Percentiles rank a stretch among this genome's conserved stretches.
These are phyloP conservation scores for Leuciscus waleckii DNA, from an alignment of 2,797 vertebrate genomes.

Conservation along the genomic window DNA sequence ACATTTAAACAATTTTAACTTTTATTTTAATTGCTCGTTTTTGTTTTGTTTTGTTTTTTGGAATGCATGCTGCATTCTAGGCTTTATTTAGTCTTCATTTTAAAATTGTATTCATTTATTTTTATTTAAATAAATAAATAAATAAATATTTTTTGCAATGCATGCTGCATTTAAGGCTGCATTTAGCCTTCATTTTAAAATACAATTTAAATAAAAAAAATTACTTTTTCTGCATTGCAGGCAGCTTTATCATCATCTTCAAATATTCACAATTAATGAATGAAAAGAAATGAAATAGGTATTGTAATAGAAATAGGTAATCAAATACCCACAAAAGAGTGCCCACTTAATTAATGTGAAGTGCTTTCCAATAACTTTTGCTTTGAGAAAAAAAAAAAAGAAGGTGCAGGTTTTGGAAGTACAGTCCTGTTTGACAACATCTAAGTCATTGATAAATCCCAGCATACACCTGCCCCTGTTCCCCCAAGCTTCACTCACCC, in stretches of 20 bases:
- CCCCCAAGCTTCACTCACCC: conserved; percentile 80
- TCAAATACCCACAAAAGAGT: background rate
- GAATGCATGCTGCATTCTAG: background rate
- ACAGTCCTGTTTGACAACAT: background rate
- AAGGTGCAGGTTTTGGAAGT: background rate
- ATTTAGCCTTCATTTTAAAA: background rate
- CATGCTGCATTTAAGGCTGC: background rate
- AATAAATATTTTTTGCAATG: background rate
- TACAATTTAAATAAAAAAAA: background rate
- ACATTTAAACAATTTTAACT: background rate
- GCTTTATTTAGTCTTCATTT: background rate
- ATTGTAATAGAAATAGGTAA: background rate
- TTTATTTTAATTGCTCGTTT: background rate
- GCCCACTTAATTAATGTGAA: background rate
- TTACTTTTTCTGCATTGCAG: no score
- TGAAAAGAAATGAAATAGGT: background rate
- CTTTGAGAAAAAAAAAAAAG: no score
- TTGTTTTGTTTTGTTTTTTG: background rate
- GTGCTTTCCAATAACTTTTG: background rate
- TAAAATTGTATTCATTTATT: background rate
- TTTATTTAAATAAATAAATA: background rate
- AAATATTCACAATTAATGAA: background rate
- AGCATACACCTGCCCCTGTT: conserved; percentile 68
- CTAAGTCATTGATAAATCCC: conserved; percentile 71
- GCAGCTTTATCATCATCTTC: background rate